A percentile compares a stretch with the other conserved stretches of the same genome.
Conservation (phyloP, 2,888 invertebrate genomes). For the Lycaena phlaeas region DNA sequence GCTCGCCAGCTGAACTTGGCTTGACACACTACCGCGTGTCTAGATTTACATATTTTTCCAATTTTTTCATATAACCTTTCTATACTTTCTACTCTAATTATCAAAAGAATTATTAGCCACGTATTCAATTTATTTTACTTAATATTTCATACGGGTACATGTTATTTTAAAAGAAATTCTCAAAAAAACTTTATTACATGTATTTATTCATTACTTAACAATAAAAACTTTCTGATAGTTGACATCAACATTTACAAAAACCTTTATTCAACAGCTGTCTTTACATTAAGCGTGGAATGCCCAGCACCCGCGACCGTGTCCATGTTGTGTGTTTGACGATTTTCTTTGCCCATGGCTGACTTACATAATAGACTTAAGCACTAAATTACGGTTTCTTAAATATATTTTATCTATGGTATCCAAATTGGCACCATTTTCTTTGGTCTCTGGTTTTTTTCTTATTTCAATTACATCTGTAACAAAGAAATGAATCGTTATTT, state of each 20-base stretch:
- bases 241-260: constrained; percentile 8
- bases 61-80: too few relatives aligned
- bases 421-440: constrained; percentile 40
- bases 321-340: constrained; percentile 14
- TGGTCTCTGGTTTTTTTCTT: constrained; percentile 45
- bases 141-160: too few relatives aligned
- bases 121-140: too few relatives aligned
- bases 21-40: too few relatives aligned
- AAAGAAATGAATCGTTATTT: constrained; percentile 19
- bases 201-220: constrained; percentile 52
- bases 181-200: constrained; percentile 56
- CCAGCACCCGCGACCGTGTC: constrained; percentile 29
- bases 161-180: constrained; percentile 8
- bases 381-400: constrained; percentile 66
- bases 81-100: too few relatives aligned
- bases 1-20: too few relatives aligned
- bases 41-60: too few relatives aligned
- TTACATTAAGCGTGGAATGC: constrained; percentile 57
- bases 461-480: constrained; percentile 47
- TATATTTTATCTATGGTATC: constrained; percentile 40
- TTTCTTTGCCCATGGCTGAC: constrained; percentile 28
- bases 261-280: constrained; percentile 35
- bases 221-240: constrained; percentile 38
- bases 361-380: constrained; percentile 44
- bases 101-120: too few relatives aligned